Base-by-base conservation (phyloP, 2,113 vertebrate species). In the Epinephelus lanceolatus region DNA sequence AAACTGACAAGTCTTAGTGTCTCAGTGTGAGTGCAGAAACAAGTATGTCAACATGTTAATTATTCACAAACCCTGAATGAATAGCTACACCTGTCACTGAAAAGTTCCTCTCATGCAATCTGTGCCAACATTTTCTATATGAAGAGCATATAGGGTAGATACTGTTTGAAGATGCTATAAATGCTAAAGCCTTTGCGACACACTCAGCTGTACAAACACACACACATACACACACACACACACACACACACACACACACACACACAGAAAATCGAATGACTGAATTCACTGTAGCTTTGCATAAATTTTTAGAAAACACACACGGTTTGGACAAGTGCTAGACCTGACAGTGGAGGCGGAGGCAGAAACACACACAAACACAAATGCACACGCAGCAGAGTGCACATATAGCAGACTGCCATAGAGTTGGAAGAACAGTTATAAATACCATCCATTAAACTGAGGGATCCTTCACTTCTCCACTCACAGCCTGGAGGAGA, bases 391-490 rank as follows among this genome's bases (percentile, higher is more conserved):
- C 65, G 62, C 66, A 86, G 68, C 83, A 85, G 74, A 90, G 81
- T 78, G 78, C 85, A 88, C 83, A 89, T 40, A 66, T 6, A 88
- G 76, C 67, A 83, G 78, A 83, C 70, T 81, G 81, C 76, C 81
- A 91, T 37, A 80, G 71, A 87, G 88, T 75, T 66, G 59, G 85
- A 93, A 78, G 86, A 92, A 83, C 75, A 61, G 76, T 90, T 85
- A 94, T 93, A 94, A 95, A 94, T 94, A 95, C 93, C 93, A 91
- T 95, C 90, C 51, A 81, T 89, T 87, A 94, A 86, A 94, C 52
- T 76, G 92, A 92, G 81, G 86, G 84, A 86, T 92, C 90, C 91
- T 76, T 83, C 92, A 88, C 88, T 76, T 87, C 78, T 88, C 86
- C 83, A 90, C 79, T 92, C 89, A 93, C 74, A 81, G 88, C 94